These are phyloP conservation scores for Brachypodius melanocephalos DNA, from an alignment of 2,113 vertebrate genomes.

Conservation along the genomic window DNA sequence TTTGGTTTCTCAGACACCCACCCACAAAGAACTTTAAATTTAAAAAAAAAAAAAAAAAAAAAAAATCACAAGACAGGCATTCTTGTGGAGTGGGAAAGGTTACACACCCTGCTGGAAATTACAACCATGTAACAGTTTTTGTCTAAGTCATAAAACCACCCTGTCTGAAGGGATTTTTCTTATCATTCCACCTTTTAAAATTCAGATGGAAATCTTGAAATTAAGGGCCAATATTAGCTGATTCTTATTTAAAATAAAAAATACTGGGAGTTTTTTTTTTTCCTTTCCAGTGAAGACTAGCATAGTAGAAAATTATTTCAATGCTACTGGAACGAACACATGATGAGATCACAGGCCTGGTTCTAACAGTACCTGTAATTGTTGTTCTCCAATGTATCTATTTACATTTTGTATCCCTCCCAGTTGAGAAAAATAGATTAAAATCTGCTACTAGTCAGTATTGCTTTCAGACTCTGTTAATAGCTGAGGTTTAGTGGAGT, in stretches of 20 bases:
- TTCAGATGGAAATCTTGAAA: not conserved
- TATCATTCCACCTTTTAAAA: not conserved
- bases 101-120: not conserved
- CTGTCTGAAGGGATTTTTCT: not conserved
- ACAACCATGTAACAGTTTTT: not conserved
- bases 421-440: slow-evolving; percentile 26
- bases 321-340: not conserved
- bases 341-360: not conserved
- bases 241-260: not conserved
- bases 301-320: not conserved
- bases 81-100: not conserved
- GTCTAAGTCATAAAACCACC: not conserved
- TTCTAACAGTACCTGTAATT: slow-evolving; percentile 10
- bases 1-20: slow-evolving; percentile 19
- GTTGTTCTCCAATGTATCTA: not conserved
- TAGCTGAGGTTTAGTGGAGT: not conserved
- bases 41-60: not conserved
- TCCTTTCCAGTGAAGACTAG: not conserved
- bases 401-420: slow-evolving; percentile 31
- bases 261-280: not conserved
- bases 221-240: not conserved
- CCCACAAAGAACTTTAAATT: not conserved
- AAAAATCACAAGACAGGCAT: not conserved
- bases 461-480: slow-evolving; percentile 14
- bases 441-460: slow-evolving; percentile 15